Evolutionary conservation across 2,888 invertebrate species (phyloP).

Genomic region (Crepidodera aurea): DNA sequence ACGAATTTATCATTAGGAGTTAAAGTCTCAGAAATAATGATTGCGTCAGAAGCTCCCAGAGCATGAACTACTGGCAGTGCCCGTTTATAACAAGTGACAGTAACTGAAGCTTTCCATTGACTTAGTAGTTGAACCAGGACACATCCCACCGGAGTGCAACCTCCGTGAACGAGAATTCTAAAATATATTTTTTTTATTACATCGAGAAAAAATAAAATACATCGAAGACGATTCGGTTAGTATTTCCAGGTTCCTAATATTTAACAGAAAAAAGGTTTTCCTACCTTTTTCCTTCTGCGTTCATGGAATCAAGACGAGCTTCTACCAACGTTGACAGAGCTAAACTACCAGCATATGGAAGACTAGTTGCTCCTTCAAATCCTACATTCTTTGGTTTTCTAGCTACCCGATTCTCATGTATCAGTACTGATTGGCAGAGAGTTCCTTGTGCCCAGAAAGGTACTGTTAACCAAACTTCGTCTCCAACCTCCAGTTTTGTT

Average conservation of each 20-base stretch:
- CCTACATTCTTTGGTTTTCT: constrained; percentile 66
- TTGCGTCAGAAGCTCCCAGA: constrained; percentile 65
- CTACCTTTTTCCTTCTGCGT: constrained; percentile 65
- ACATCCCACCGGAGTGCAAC: constrained; percentile 68
- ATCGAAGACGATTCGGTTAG: too few species aligned
- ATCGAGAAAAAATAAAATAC: too few species aligned
- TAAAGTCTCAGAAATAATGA: constrained; percentile 56
- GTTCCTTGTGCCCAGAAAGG: constrained; percentile 69
- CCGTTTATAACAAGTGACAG: constrained; percentile 64
- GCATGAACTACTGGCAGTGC: constrained; percentile 67
- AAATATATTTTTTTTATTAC: constrained; percentile 21
- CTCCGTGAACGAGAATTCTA: constrained; percentile 67
- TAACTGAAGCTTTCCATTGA: constrained; percentile 66
- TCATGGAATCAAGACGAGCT: constrained; percentile 62
- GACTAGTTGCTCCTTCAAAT: constrained; percentile 68
- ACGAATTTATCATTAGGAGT: constrained; percentile 37
- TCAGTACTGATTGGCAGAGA: constrained; percentile 65
- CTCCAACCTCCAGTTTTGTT: constrained; percentile 67
- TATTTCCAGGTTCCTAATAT: too few species aligned
- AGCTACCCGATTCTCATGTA: constrained; percentile 64
- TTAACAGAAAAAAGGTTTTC: too few species aligned
- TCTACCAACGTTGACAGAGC: constrained; percentile 65
- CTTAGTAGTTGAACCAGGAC: constrained; percentile 67
- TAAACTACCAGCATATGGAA: constrained; percentile 68
- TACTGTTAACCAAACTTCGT: constrained; percentile 68